Evolutionary conservation across 2,113 vertebrate genomes (phyloP).

Genomic region (Mormoops blainvillei): DNA sequence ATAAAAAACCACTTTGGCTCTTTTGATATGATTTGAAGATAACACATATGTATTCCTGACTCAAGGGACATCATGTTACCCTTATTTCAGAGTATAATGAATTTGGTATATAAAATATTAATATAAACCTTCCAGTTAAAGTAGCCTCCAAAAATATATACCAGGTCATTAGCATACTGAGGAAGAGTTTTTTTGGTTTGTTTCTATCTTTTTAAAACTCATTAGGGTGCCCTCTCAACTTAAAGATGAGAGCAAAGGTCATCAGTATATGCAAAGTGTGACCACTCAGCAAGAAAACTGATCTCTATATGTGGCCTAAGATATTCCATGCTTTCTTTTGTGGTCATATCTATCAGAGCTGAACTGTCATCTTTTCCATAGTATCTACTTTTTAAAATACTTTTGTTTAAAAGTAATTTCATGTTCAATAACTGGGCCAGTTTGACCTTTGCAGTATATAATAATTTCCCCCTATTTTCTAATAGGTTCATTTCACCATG

Average conservation of each 20-base stretch:
- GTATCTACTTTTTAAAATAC: background rate
- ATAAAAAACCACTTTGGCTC: background rate
- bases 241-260: background rate
- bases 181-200: background rate
- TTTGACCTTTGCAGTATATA: background rate
- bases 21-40: background rate
- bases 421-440: background rate
- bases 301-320: background rate
- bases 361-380: background rate
- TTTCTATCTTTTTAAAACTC: background rate
- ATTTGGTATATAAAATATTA: background rate
- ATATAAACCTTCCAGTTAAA: background rate
- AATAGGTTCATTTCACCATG: background rate
- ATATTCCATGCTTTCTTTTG: background rate
- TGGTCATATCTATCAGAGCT: background rate
- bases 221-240: background rate
- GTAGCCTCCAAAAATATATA: background rate
- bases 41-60: background rate
- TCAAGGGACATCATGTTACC: background rate
- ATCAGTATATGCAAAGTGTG: background rate
- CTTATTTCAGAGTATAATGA: background rate
- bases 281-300: background rate
- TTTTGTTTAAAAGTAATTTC: background rate
- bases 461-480: constrained; percentile 28
- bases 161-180: background rate